phyloP scores from a whole-genome alignment of 2,113 vertebrate species.

The Leptobrachium leishanense region DNA sequence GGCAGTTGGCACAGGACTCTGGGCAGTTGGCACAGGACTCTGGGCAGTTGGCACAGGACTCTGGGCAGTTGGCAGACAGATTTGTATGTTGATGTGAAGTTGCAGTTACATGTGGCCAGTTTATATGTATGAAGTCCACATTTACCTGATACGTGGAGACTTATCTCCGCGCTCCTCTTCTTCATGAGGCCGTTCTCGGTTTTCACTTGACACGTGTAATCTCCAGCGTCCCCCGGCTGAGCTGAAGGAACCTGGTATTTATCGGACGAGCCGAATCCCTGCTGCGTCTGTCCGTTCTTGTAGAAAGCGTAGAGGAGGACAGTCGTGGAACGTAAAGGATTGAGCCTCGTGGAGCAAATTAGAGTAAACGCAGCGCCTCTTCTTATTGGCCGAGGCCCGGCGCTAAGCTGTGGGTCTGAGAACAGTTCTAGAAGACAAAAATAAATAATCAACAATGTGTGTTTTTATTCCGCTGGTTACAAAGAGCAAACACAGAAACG shows the following conservation, averaged over 20 bases:
- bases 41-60: too few relatives aligned
- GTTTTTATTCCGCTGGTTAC: too few relatives aligned
- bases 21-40: too few relatives aligned
- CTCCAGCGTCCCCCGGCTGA: background rate
- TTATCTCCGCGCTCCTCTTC: background rate
- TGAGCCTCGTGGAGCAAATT: background rate
- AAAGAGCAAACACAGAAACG: too few relatives aligned
- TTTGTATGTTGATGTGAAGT: too few relatives aligned
- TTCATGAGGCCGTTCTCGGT: background rate
- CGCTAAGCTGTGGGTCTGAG: background rate
- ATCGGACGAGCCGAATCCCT: background rate
- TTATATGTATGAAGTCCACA: too few relatives aligned
- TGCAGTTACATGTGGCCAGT: too few relatives aligned
- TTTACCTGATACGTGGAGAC: background rate
- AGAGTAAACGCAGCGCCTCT: background rate
- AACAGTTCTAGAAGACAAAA: background rate
- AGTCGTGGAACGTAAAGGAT: too few relatives aligned
- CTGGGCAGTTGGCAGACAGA: too few relatives aligned
- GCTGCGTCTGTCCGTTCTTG: background rate
- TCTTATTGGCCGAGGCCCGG: background rate
- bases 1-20: too few relatives aligned
- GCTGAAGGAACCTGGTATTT: background rate
- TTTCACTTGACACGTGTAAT: background rate
- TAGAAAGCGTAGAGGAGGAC: background rate
- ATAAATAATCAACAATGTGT: too few relatives aligned